Evolutionary conservation across 2,113 vertebrate species (phyloP), one percentile per base, ranked within the genome.

Genomic region (Atherinomorus stipes): DNA sequence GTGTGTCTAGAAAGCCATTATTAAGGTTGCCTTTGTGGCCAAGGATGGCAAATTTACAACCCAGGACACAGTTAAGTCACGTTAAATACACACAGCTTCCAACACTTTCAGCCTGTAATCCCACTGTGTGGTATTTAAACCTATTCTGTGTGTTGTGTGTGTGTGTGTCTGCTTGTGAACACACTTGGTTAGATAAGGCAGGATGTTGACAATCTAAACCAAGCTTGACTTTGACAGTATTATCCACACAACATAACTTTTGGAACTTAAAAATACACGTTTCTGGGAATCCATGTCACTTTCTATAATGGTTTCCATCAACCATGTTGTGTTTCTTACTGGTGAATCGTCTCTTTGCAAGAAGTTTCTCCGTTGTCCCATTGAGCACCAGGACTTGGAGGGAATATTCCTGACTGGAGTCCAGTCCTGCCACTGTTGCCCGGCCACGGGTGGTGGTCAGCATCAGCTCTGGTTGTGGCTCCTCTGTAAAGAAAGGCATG

Each of bases 401-500:
- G 0, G 85, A 89, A 64, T 97, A 97, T 69, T 95, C 96, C 88
- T 97, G 96, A 53, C 89, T 89, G 53, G 96, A 93, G 90, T 95
- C 95, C 83, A 98, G 89, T 3, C 96, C 96, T 0, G 94, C 96
- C 44, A 98, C 96, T 0, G 96, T 98, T 3, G 95, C 96, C 64
- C 96, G 94, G 34, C 95, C 95, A 21, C 94, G 93, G 12, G 95
- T 97, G 80, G 96, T 97, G 66, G 95, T 98, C 92, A 98, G 91
- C 96, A 98, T 97, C 85, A 98, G 93, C 85, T 96, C 97, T 16
- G 96, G 96, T 76, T 98, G 96, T 0, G 93, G 92, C 78, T 95
- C 93, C 9, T 96, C 96, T 97, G 89, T 12, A 83, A 83, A 71
- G 4, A 56, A 0, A 16, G 60, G 22, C 2, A 42, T 52, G 45